A percentile compares a stretch with the other conserved stretches of the same genome.
phyloP scores from a whole-genome alignment of 2,888 invertebrate species.

The Amphipoea oculea region DNA sequence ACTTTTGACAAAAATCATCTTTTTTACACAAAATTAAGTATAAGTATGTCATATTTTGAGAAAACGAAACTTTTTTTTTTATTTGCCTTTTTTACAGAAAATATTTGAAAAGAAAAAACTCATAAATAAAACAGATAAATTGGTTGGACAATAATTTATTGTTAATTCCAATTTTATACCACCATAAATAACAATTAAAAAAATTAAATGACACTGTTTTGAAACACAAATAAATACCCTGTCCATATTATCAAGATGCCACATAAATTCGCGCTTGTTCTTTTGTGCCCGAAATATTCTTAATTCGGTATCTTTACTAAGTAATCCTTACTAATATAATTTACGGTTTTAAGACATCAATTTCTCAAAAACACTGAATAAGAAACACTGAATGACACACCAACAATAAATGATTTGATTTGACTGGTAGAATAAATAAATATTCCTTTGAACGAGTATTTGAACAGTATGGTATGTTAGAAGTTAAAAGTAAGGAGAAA shows the following conservation, averaged over 20 bases:
- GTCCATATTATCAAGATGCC: not conserved
- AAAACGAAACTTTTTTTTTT: not conserved
- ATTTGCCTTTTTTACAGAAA: not conserved
- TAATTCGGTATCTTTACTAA: not conserved
- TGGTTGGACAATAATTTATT: conserved; percentile 17
- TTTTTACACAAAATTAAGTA: not conserved
- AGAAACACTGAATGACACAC: not conserved
- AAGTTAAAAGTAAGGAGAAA: not conserved
- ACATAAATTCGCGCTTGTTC: conserved; percentile 9
- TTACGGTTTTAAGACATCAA: not conserved
- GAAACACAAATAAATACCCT: conserved; percentile 7
- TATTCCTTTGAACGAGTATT: not conserved
- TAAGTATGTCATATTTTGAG: not conserved
- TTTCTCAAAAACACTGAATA: not conserved
- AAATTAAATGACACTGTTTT: not conserved
- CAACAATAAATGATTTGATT: too few relatives aligned
- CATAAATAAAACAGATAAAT: conserved; percentile 5
- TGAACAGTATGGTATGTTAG: not conserved
- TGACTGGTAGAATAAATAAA: not conserved
- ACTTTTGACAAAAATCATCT: not conserved
- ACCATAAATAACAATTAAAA: not conserved
- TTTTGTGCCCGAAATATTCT: not conserved
- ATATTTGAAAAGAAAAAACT: not conserved
- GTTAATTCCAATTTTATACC: conserved; percentile 16
- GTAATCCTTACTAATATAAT: not conserved